Evolutionary conservation across 2,888 invertebrate genomes (phyloP), one percentile per base, ranked within the genome.

Genomic region (Lamproptera curius): DNA sequence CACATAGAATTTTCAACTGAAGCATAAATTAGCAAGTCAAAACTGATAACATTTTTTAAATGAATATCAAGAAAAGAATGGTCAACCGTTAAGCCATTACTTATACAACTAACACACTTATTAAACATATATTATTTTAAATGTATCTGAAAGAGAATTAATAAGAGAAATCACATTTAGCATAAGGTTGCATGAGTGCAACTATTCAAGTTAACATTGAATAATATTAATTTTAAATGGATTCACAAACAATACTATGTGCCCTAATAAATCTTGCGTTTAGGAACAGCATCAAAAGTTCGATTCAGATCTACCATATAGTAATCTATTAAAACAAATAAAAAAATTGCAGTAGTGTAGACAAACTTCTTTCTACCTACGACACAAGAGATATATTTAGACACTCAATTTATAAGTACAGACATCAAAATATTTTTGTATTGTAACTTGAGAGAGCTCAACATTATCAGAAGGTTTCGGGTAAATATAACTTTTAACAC

Each of bases 61-160:
- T 31, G 16, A 20, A 33, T 38, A 16, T 10, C 9, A 40, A 51
- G 49, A 45, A 36, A 51, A 41, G 54, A 54, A 52, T 60, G 57
- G 65, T 69, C 75, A 78, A 76, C 70, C 73, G 70, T 70, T 67
- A 73, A 70, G 61, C 76, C 77, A 78, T 76, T 74, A 72, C 70
- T 64, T 66, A 63, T 58, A 61, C 65, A 60, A 61, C 65, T 69
- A 70, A 69, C 67, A 69, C 68, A 64, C 66, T 63, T 65, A 66
- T 56, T 57, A 63, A 52, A 63, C 57, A 62, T 68, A 61, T 72
- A 65, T 65, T 72, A 58, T 69, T 73, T 67, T 61, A 73, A 78
- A 76, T 70, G 61, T 76, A 85, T 83, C 80, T 83, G 80, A 81
- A 77, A 78, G 70, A 78, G 70, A 81, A 75, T 75, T 73, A 71